These are phyloP conservation scores for Amiota mariae DNA, from an alignment of 2,888 invertebrate species.

Conservation along the genomic window DNA sequence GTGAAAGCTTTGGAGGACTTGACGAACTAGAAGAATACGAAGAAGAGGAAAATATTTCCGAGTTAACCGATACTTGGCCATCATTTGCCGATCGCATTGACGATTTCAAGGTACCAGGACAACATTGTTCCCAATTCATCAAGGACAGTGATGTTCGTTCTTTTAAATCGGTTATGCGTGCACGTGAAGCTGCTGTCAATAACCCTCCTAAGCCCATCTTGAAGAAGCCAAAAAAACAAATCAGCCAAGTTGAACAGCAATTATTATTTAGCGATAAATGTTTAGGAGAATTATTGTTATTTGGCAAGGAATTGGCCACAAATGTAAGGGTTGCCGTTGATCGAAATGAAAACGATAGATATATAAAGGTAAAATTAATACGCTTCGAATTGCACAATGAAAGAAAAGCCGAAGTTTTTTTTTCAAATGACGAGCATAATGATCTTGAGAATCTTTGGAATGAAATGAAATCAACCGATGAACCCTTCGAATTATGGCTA, in stretches of 20 bases:
- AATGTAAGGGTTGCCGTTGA: background rate
- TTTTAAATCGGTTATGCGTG: too few relatives aligned
- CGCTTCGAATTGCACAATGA: background rate
- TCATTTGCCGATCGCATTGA: background rate
- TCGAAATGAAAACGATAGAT: constrained; percentile 5
- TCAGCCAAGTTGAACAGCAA: background rate
- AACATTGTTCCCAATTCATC: background rate
- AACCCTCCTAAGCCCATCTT: too few relatives aligned
- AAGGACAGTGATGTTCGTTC: too few relatives aligned
- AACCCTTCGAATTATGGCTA: background rate
- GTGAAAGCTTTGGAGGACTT: background rate
- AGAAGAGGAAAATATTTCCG: background rate
- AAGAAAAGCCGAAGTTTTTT: background rate
- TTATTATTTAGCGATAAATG: background rate
- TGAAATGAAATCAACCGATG: background rate
- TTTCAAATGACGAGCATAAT: background rate
- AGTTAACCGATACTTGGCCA: background rate
- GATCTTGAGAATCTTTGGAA: background rate
- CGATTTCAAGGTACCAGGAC: background rate
- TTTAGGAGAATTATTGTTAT: background rate
- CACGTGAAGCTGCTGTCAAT: background rate
- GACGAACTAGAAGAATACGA: background rate
- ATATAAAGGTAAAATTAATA: background rate
- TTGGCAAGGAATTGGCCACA: background rate
- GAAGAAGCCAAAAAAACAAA: too few relatives aligned